Base-by-base conservation (phyloP, 1,140 invertebrate species). In the Anastatus disparis region DNA sequence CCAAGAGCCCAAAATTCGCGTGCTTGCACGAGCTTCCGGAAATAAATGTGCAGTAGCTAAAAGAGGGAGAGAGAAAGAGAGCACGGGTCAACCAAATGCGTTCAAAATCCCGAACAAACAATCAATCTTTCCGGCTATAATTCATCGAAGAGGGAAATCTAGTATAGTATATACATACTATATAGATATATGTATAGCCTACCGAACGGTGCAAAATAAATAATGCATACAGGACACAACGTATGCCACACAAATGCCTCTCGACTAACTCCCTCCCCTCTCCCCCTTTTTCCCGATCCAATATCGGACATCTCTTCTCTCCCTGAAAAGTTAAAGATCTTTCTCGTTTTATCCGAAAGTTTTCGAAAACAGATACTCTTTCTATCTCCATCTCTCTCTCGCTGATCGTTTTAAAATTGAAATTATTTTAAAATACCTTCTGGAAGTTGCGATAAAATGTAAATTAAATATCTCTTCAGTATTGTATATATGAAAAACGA, bases 51-150 rank as follows among this genome's bases (percentile, higher is more conserved):
- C 46, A 55, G n/a, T 58, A 62, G 27, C 65, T 15, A 44, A 15
- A 62, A 20, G 59, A 46, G 17, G 29, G 50, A 35, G 38, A 29
- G 24, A 29, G 22, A 10, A 24, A 12, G 55, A 42, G 40, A 44
- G 35, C 22, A 1, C 24, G 24, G 26, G 40, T 46, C 40, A 20
- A 29, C 38, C 26, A 8, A 58, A 58, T 58, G 55, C 35, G 35
- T 58, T 35, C 31, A 15, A 46, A 27, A 22, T 63, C 27, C 31
- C 62, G 48, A 65, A 65, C 50, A 66, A 66, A 66, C 63, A 66
- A 66, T 66, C 63, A 66, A 66, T 66, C 52, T 42, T 66, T 42
- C 38, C 50, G 40, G 52, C 63, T 56, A 66, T 66, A 56, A 66
- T 56, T 66, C 63, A 66, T 66, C 52, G 52, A 17, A n/a, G 9